Evolutionary conservation across 2,113 vertebrate species (phyloP).

Genomic region (Bufo gargarizans): DNA sequence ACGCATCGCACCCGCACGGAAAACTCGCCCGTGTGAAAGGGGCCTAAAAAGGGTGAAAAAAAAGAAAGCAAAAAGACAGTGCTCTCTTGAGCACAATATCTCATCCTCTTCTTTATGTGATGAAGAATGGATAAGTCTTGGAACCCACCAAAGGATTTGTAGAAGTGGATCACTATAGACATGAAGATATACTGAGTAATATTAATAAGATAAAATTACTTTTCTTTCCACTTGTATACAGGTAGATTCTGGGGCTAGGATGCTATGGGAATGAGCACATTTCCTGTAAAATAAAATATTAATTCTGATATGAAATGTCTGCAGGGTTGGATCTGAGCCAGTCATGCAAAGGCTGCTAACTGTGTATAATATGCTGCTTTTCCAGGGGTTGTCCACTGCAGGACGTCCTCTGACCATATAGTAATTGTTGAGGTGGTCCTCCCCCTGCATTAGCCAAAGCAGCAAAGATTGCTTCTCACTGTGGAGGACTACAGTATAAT

Average conservation of each 20-base stretch:
- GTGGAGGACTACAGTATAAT: too few species aligned
- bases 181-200: background rate
- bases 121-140: background rate
- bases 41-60: too few species aligned
- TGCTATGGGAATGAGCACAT: background rate
- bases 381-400: background rate
- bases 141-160: background rate
- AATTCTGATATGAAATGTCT: background rate
- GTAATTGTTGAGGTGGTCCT: too few species aligned
- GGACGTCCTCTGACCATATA: background rate
- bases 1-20: too few species aligned
- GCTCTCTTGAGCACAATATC: too few species aligned
- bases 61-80: background rate
- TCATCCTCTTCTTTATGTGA: background rate
- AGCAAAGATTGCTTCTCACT: background rate
- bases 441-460: background rate
- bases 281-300: background rate
- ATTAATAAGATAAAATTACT: background rate
- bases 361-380: background rate
- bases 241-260: background rate
- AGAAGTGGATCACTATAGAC: background rate
- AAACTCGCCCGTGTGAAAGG: too few species aligned
- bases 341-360: background rate
- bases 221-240: background rate
- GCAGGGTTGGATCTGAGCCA: background rate